Conservation (phyloP, 2,888 invertebrate genomes). For the Lepidochrysops patricia region DNA sequence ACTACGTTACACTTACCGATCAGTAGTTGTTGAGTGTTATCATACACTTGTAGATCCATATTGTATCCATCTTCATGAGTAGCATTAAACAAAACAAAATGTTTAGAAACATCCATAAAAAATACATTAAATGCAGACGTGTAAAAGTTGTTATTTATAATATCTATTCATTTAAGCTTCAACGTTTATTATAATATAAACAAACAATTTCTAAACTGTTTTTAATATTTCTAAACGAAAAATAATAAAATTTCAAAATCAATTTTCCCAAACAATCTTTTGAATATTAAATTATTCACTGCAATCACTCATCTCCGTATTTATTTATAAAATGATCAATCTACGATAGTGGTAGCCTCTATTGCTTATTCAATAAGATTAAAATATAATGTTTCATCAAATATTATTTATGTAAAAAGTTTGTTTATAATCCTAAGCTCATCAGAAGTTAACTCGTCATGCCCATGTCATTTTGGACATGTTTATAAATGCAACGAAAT, state of each 20-base stretch:
- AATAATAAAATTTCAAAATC: not conserved
- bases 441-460: not conserved
- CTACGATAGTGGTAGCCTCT: too few species aligned
- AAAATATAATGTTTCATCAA: too few species aligned
- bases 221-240: not conserved
- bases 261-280: not conserved
- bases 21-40: constrained; percentile 55
- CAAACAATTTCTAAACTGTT: not conserved
- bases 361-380: too few species aligned
- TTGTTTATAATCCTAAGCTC: not conserved
- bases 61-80: constrained; percentile 42
- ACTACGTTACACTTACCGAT: constrained; percentile 45
- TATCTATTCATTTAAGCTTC: not conserved
- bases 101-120: not conserved
- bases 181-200: not conserved
- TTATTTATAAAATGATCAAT: not conserved
- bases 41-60: constrained; percentile 58
- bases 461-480: not conserved
- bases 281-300: not conserved
- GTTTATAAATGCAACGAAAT: not conserved
- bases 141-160: not conserved
- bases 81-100: constrained; percentile 37
- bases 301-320: not conserved
- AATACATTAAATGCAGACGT: not conserved
- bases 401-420: not conserved